These are phyloP conservation scores for Parascotia fuliginaria DNA, from an alignment of 2,888 invertebrate species.

Conservation along the genomic window DNA sequence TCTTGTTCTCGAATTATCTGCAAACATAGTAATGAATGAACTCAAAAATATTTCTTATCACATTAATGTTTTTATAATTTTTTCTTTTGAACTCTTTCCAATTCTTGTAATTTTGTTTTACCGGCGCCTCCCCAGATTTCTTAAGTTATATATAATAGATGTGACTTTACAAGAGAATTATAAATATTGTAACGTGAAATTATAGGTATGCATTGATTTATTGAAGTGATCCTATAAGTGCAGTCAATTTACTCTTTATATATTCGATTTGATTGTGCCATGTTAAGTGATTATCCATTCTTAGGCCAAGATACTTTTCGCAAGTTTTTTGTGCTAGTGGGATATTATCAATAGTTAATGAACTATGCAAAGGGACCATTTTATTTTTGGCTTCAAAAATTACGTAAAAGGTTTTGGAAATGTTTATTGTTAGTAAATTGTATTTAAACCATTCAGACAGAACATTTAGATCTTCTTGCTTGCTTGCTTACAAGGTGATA, in stretches of 20 bases:
- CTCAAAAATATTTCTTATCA: too few species aligned
- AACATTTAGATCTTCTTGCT: neutral
- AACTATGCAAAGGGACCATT: too few species aligned
- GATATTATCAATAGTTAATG: too few species aligned
- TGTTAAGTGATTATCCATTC: too few species aligned
- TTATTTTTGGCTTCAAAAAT: too few species aligned
- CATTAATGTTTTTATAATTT: too few species aligned
- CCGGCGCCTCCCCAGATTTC: conserved; percentile 5
- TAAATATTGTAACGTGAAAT: neutral
- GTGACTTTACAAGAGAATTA: conserved; percentile 1
- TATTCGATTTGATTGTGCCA: conserved; percentile 1
- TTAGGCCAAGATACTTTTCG: too few species aligned
- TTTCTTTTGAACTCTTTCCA: conserved; percentile 7
- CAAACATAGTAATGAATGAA: too few species aligned
- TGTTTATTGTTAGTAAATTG: too few species aligned
- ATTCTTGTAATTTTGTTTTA: conserved; percentile 7
- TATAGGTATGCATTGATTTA: conserved; percentile 4
- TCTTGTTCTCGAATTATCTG: conserved; percentile 57
- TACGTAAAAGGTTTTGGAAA: neutral
- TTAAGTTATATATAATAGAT: conserved; percentile 5
- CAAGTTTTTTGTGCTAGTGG: too few species aligned
- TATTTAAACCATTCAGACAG: neutral
- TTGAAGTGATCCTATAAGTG: neutral
- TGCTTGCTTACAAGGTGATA: neutral
- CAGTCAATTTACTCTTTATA: conserved; percentile 3